Percentiles rank a stretch among this genome's conserved stretches.
Conservation (phyloP, 2,888 invertebrate genomes). For the Tenthredo amoena region DNA sequence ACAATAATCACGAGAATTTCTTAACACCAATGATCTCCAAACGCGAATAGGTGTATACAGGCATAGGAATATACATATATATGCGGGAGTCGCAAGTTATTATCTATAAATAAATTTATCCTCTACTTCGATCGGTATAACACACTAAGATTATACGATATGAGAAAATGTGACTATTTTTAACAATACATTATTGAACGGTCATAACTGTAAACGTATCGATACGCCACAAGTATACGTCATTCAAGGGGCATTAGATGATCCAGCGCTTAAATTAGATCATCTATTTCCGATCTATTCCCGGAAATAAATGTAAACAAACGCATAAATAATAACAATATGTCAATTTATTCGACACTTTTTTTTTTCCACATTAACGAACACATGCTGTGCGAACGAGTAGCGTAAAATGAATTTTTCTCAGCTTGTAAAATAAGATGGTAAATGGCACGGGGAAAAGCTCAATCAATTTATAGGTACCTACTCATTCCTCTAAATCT, state of each 20-base stretch:
- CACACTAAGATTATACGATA: background rate
- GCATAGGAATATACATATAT: background rate
- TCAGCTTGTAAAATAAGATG: background rate
- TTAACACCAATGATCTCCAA: background rate
- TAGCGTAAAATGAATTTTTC: background rate
- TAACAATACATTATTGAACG: constrained; percentile 38
- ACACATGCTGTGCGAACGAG: background rate
- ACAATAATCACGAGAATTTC: constrained; percentile 31
- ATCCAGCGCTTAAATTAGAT: constrained; percentile 13
- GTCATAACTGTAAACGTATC: constrained; percentile 22
- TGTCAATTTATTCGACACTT: constrained; percentile 1
- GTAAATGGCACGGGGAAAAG: background rate
- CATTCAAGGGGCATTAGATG: constrained; percentile 17
- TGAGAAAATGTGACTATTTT: constrained; percentile 19
- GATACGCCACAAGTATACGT: background rate
- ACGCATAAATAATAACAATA: background rate
- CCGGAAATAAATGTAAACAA: background rate
- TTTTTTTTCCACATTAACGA: background rate
- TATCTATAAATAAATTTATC: constrained; percentile 15
- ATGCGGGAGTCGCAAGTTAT: background rate
- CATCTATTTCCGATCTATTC: background rate
- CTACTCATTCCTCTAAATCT: background rate
- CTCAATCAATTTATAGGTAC: background rate
- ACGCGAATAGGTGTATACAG: background rate
- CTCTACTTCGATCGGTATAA: background rate